Evolutionary conservation across 2,113 vertebrate species (phyloP), one percentile per base, ranked within the genome.

Genomic region (Amazona guildingii): DNA sequence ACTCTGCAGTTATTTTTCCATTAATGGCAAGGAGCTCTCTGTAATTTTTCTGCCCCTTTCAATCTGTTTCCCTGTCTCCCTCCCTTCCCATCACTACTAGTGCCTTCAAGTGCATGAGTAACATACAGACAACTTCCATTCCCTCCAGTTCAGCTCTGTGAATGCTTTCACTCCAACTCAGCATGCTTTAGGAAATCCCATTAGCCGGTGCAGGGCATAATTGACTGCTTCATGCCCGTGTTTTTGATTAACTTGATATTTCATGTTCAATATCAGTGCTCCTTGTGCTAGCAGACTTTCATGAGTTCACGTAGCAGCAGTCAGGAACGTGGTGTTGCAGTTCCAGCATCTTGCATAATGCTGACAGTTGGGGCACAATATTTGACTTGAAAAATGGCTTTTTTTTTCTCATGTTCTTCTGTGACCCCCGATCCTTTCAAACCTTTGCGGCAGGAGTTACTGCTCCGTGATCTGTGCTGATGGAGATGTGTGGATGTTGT

Each of bases 1-100:
- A 70, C 81, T 94, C 55, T 88, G 87, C 90, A 95, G 96, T 96
- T 96, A 96, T 95, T 96, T 96, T 96, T 92, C 96, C 96, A 82
- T 95, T 96, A 97, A 90, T 74, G 95, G 92, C 86, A 90, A 96
- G 95, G 75, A 96, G 82, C 74, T 90, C 73, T 92, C 24, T 83
- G 76, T 90, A 83, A 87, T 91, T 89, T 74, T 64, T 83, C 79
- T 76, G 81, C 80, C 90, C 83, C 85, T 95, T 95, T 89, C 93
- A 96, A 94, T 95, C 95, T 95, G 83, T 79, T 94, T 80, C 55
- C 90, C 29, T 80, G 73, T 93, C 83, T 94, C 67, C 83, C 88
- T 96, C 78, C 75, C 57, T 90, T 88, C 89, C 93, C 90, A 94
- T 94, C 86, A 69, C 93, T 85, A 48, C 14, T 44, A 76, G 94